Conservation (phyloP, 2,888 invertebrate genomes). For the Cylindroiulus punctatus region DNA sequence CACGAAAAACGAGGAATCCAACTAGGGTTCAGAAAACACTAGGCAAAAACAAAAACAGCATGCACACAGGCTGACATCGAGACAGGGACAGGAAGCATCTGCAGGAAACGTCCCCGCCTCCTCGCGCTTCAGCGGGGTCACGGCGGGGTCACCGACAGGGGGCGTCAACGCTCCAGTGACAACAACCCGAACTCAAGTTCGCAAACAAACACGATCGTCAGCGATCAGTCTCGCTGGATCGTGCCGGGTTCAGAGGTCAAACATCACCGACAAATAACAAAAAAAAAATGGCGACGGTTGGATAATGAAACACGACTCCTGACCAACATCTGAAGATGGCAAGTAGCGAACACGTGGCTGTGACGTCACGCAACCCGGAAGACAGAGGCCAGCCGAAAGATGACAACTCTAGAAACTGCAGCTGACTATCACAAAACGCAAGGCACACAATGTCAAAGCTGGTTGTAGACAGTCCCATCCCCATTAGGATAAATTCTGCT, state of each 20-base stretch:
- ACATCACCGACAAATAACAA: not conserved
- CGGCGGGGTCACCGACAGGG: not conserved
- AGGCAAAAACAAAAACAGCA: not conserved
- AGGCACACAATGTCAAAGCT: not conserved
- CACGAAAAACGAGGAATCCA: too few species aligned
- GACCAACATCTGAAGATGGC: not conserved
- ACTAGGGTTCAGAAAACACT: not conserved
- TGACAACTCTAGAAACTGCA: not conserved
- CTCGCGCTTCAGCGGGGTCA: not conserved
- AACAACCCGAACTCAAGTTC: not conserved
- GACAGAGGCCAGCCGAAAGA: not conserved
- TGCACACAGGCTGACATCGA: not conserved
- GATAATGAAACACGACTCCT: not conserved
- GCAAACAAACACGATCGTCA: not conserved
- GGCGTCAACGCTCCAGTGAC: not conserved
- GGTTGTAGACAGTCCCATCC: too few species aligned
- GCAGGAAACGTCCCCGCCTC: not conserved
- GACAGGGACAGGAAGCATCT: conserved; percentile 31
- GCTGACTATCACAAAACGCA: not conserved
- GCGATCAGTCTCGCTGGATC: not conserved
- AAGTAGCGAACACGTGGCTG: not conserved
- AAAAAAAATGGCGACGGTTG: not conserved
- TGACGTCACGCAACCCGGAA: not conserved
- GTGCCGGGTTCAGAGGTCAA: not conserved
- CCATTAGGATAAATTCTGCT: too few species aligned